Evolutionary conservation across 2,888 invertebrate species (phyloP), one percentile per base, ranked within the genome.

Genomic region (Hylaea fasciaria): DNA sequence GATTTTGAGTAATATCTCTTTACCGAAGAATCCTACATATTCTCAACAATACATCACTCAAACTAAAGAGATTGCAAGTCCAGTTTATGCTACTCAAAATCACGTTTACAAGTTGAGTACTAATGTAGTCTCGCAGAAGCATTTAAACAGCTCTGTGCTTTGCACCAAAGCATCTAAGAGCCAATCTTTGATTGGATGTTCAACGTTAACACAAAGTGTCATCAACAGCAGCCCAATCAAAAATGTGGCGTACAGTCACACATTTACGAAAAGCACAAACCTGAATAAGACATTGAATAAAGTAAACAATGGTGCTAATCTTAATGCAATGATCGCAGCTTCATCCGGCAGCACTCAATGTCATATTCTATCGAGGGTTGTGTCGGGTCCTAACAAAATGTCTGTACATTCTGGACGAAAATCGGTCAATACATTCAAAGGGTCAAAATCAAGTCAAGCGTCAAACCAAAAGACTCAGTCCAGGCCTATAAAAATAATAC

Each of bases 401-500:
- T 88, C 92, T 28, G 88, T 91, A 16, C 91, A 92, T 71, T 88
- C 91, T 9, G 91, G 91, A 55, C 83, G 86, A 62, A 92, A 91
- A 77, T 83, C 88, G 22, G 80, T 86, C 35, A 90, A 85, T 70
- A 76, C 89, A 60, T 76, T 89, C 9, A 91, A 90, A 72, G 85
- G 85, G 56, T 85, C 89, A 11, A 91, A 91, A 75, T 86, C 72
- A 70, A 82, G 87, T 17, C 87, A 89, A 76, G 75, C 74, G 10
- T 75, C 85, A 2, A 79, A 71, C 55, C 89, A 88, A 66, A 91
- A 90, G 65, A 89, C 82, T 76, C 90, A 91, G 65, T 89, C 91
- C 0, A 91, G 93, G 70, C 87, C 93, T 17, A 90, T 94, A 14
- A 94, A 94, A 78, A 94, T 94, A 63, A 92, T 94, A 65, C 94